Base-by-base conservation (phyloP, 2,888 invertebrate genomes). In the Doris montereyensis region DNA sequence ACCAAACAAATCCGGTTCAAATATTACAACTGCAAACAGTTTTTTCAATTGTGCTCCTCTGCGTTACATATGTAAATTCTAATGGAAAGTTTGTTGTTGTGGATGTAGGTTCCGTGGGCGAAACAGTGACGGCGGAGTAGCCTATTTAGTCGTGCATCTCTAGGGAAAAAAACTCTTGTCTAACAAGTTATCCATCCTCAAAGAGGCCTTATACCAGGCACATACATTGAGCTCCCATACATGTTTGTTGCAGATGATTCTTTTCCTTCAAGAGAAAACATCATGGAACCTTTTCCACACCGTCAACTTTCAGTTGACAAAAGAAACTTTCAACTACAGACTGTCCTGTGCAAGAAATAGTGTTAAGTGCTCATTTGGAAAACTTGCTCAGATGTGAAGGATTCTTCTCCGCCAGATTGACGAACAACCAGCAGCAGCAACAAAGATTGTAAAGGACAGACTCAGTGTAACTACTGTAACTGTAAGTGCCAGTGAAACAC, bases 251-350 rank as follows among this genome's bases (percentile, higher is more conserved):
- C 72, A 24, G 52, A 72, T 26, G 35, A 41, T 41, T 41, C 72
- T 24, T 72, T 68, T n/a, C n/a, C n/a, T n/a, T n/a, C n/a, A 24
- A 35, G 72, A 5, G 52, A 72, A 13, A 72, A 41, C 52, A 72
- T 72, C 41, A 35, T 72, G 72, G 52, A 72, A 30, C 52, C 41
- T 41, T 72, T 72, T 72, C 52, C 72, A 41, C 72, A 72, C 17
- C 72, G 72, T 24, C 8, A 41, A 57, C 52, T 72, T 21, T 17
- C 72, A 72, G 2, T 5, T 1, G 72, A 72, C n/a, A 41, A 72
- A 72, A 30, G 72, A 41, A 41, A 24, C 30, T 1, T 72, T 72
- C 21, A 72, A 72, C 24, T 72, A 72, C 41, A 34, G 72, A 21
- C 26, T 72, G 72, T 41, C 72, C 2, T 57, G 52, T 8, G 72